Percentiles rank a stretch among this genome's conserved stretches.
Evolutionary conservation across 2,797 vertebrate genomes (phyloP).

Genomic region (Valencia hispanica): DNA sequence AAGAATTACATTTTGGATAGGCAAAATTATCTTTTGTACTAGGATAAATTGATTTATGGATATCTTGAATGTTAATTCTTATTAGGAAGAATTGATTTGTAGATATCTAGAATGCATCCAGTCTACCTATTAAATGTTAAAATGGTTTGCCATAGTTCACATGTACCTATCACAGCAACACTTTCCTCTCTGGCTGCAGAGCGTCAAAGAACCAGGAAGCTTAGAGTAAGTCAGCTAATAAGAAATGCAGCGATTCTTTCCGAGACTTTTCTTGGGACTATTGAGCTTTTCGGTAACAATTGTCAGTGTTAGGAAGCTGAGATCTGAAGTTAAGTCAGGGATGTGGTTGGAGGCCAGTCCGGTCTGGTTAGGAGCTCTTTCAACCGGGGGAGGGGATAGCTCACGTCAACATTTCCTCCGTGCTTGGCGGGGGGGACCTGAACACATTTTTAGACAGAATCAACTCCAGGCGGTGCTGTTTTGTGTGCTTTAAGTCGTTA

Average conservation of each 20-base stretch:
- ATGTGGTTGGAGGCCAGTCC: conserved; percentile 71
- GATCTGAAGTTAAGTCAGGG: conserved; percentile 65
- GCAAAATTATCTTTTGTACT: no score
- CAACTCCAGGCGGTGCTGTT: conserved; percentile 28
- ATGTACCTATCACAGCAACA: conserved; percentile 18
- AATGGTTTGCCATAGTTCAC: no score
- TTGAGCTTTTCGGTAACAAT: conserved; percentile 34
- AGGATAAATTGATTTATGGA: no score
- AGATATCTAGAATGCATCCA: no score
- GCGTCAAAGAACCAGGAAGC: conserved; percentile 83
- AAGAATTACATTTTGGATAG: no score
- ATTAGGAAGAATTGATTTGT: no score
- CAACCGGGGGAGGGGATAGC: conserved; percentile 75
- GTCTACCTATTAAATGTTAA: no score
- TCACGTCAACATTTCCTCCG: conserved; percentile 52
- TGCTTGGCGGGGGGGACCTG: conserved; percentile 70
- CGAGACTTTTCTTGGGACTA: conserved; percentile 12
- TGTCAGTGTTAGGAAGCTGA: conserved; percentile 23
- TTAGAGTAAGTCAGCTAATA: conserved; percentile 62
- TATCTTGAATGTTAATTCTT: no score
- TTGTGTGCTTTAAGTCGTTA: conserved; percentile 29
- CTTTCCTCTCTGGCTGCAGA: conserved; percentile 42
- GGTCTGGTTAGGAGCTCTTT: conserved; percentile 74
- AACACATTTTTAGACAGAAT: conserved; percentile 60
- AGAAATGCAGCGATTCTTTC: conserved; percentile 30